phyloP scores from a whole-genome alignment of 2,113 vertebrate genomes.

The Bufo bufo region DNA sequence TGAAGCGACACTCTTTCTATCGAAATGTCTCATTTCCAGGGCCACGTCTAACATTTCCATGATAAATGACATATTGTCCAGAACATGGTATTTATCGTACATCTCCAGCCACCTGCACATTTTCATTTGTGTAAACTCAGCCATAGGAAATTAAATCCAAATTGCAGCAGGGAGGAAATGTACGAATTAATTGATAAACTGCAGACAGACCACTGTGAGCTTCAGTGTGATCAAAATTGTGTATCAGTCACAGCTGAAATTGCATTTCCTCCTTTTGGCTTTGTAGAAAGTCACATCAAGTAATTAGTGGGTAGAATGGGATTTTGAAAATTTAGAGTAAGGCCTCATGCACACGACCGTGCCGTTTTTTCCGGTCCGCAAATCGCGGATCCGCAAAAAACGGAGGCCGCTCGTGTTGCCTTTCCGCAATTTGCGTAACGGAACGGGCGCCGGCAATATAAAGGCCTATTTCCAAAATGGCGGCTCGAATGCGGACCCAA shows the following conservation, averaged over 20 bases:
- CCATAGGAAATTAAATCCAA: constrained; percentile 65
- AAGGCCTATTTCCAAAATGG: no score
- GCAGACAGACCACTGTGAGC: constrained; percentile 60
- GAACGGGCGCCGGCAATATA: no score
- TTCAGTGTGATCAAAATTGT: constrained; percentile 55
- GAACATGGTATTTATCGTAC: constrained; percentile 67
- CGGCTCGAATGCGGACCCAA: no score
- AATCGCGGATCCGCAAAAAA: no score
- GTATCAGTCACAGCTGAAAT: constrained; percentile 56
- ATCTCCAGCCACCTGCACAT: constrained; percentile 63
- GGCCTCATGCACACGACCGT: no score
- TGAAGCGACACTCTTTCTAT: constrained; percentile 13
- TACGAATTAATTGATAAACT: constrained; percentile 64
- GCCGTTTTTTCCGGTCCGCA: no score
- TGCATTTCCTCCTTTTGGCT: constrained; percentile 43
- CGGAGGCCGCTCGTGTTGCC: no score
- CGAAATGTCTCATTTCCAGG: constrained; percentile 58
- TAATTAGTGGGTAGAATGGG: background rate
- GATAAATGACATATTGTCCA: constrained; percentile 66
- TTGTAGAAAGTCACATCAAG: constrained; percentile 7
- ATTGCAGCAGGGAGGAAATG: constrained; percentile 59
- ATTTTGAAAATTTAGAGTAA: background rate
- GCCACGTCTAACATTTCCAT: constrained; percentile 59
- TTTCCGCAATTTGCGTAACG: no score
- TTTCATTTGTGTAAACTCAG: constrained; percentile 64